These are phyloP conservation scores for Aurelia aurita complex sp. Pacific DNA, from an alignment of 30 jellyfish, hydroid and myxozoan genomes.

Conservation along the genomic window DNA sequence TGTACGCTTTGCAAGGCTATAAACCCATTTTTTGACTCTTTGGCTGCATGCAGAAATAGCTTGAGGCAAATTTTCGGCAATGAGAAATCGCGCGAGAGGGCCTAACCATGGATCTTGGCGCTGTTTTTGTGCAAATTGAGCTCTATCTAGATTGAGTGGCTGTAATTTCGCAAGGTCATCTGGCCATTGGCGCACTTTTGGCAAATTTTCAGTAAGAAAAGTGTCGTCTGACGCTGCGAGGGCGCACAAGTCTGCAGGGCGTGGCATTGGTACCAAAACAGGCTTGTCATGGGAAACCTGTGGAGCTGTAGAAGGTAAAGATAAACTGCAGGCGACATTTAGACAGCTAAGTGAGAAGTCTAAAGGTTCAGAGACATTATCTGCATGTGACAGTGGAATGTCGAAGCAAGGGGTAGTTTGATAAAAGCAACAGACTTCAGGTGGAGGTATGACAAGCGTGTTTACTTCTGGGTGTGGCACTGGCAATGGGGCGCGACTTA, in stretches of 20 bases:
- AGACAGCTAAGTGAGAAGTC: not conserved
- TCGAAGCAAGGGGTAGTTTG: not conserved
- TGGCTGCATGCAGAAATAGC: too few relatives aligned
- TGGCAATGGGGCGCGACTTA: constrained; percentile 42
- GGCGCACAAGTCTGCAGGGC: too few relatives aligned
- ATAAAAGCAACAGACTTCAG: not conserved
- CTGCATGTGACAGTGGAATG: too few relatives aligned
- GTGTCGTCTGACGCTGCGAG: too few relatives aligned
- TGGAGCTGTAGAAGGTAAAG: not conserved
- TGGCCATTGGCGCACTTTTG: not conserved
- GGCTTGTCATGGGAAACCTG: too few relatives aligned
- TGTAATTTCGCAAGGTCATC: not conserved
- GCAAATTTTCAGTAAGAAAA: too few relatives aligned
- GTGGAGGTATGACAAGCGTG: constrained; percentile 9
- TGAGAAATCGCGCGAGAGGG: not conserved
- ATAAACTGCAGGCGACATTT: too few relatives aligned
- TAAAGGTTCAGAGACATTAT: not conserved
- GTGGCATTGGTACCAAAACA: too few relatives aligned
- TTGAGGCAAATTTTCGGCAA: not conserved
- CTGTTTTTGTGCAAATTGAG: constrained; percentile 8
- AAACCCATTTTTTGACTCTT: constrained; percentile 6
- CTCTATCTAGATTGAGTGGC: not conserved
- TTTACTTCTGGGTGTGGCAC: not conserved
- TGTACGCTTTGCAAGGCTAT: constrained; percentile 19
- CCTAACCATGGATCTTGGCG: constrained; percentile 15